Conservation (phyloP, 2,888 invertebrate genomes). For the Isotomurus palustris region DNA sequence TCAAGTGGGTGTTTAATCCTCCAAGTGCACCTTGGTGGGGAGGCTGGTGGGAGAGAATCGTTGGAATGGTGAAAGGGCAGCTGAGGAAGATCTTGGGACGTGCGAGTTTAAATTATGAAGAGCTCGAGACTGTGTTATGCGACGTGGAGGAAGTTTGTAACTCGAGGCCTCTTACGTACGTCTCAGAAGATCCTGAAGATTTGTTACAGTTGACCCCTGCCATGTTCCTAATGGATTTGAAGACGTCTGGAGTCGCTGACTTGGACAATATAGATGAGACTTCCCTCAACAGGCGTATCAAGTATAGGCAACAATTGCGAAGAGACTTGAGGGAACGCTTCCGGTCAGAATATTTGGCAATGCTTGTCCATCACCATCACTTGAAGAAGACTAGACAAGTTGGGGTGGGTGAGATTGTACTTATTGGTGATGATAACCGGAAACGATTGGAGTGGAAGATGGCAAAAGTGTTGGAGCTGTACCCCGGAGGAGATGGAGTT, state of each 20-base stretch:
- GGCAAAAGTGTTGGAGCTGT: not conserved
- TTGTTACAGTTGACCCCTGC: slow-evolving; percentile 1
- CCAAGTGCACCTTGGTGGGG: slow-evolving; percentile 45
- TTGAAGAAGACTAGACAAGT: not conserved
- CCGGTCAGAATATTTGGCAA: not conserved
- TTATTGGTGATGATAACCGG: not conserved
- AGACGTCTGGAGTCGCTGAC: not conserved
- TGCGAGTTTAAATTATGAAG: slow-evolving; percentile 27
- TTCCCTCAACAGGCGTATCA: not conserved
- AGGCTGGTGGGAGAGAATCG: too few species aligned
- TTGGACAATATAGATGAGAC: not conserved
- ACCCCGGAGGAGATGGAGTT: not conserved
- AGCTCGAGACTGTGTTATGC: slow-evolving; percentile 35
- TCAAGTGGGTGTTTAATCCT: slow-evolving; percentile 45
- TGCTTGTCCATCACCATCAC: not conserved
- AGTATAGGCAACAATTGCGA: not conserved
- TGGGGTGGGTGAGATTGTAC: not conserved
- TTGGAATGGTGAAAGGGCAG: not conserved
- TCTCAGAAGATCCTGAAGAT: slow-evolving; percentile 24
- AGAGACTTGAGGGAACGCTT: not conserved
- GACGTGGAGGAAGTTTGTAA: slow-evolving; percentile 42
- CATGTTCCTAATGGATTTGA: not conserved
- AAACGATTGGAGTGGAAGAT: not conserved
- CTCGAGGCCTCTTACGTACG: slow-evolving; percentile 44
- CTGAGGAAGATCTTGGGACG: slow-evolving; percentile 32